Evolutionary conservation across 2,113 vertebrate genomes (phyloP), one percentile per base, ranked within the genome.

Genomic region (Calidris pugnax): DNA sequence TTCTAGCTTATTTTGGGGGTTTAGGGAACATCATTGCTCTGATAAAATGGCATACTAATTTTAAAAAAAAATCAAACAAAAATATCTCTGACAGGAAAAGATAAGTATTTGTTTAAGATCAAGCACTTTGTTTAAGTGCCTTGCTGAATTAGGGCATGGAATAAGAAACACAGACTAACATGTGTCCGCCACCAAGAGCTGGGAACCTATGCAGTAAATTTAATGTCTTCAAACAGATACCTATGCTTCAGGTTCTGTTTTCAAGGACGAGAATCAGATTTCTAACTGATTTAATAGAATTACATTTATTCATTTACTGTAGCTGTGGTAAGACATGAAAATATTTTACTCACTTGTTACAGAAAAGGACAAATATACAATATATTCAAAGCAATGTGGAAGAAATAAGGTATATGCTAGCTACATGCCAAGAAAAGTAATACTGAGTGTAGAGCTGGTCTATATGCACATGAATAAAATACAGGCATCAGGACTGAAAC

Each of bases 261-360:
- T 85, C 81, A 83, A 96, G 93, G 85, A 97, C 95, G 63, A 93
- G 92, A 96, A 97, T 97, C 95, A 95, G 92, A 96, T 97, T 98
- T 95, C 86, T 81, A 96, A 77, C 71, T 95, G 89, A 95, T 97
- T 95, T 96, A 97, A 97, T 89, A 96, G 74, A 95, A 87, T 89
- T 83, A 64, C 71, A 92, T 96, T 97, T 97, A 94, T 95, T 79
- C 32, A 64, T 76, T 94, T 97, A 86, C 22, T 35, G 4, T 79
- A 28, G 89, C 56, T 90, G 85, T 80, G 85, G 72, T 62, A 63
- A 96, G 82, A 95, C 23, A 22, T 64, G 72, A 82, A 93, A 95
- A 90, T 82, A 82, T 62, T 77, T 67, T 86, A 94, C 67, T 76
- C 37, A 39, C 64, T 93, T 23, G 10, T 94, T 96, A 93, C 7